Evolutionary conservation across 1,140 invertebrate species (phyloP).

Genomic region (Drosophila teissieri): DNA sequence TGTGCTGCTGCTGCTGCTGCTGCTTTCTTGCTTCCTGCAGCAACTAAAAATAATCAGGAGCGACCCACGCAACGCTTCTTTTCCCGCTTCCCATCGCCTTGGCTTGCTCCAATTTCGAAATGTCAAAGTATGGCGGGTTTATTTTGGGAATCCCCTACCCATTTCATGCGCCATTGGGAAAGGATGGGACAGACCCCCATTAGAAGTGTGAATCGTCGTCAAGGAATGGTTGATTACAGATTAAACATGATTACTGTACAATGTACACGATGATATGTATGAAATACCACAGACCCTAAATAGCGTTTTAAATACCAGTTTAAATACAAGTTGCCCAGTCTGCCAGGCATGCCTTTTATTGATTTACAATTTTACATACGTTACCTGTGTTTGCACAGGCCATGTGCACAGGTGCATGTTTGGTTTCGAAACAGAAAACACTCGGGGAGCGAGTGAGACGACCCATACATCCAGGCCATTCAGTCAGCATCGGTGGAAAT

Average conservation of each 20-base stretch:
- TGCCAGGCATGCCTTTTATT: conserved; percentile 19
- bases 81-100: conserved; percentile 12
- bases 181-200: conserved; percentile 20
- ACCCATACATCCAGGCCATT: conserved; percentile 18
- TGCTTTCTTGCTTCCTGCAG: conserved; percentile 39
- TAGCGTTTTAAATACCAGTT: too few relatives aligned
- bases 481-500: conserved; percentile 38
- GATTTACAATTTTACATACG: conserved; percentile 30
- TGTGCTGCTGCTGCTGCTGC: conserved; percentile 11
- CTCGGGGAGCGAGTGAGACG: conserved; percentile 13
- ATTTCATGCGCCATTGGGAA: conserved; percentile 11
- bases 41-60: conserved; percentile 60
- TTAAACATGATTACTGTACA: not conserved
- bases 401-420: conserved; percentile 52
- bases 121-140: conserved; percentile 54
- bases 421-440: conserved; percentile 49
- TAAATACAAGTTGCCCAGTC: not conserved
- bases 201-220: not conserved
- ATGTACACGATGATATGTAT: not conserved
- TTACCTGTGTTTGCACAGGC: conserved; percentile 26
- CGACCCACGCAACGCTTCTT: conserved; percentile 72
- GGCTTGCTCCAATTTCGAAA: conserved; percentile 73
- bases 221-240: not conserved
- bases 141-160: conserved; percentile 33
- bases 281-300: not conserved